Percentiles rank a stretch among this genome's conserved stretches.
Evolutionary conservation across 1,140 invertebrate genomes (phyloP).

Genomic region (Lethrus apterus): DNA sequence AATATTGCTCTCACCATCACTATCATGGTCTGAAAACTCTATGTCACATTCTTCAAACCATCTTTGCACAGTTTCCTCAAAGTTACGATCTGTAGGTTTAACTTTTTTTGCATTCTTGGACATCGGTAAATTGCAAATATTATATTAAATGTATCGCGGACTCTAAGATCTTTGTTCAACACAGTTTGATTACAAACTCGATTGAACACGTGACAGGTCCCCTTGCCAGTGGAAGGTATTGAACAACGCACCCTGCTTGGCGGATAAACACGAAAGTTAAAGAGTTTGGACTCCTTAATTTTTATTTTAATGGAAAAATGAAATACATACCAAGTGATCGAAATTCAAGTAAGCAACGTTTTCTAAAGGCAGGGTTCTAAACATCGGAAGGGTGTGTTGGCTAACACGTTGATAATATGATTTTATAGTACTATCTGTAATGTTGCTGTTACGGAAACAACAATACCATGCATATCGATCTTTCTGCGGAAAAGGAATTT

Average conservation of each 20-base stretch:
- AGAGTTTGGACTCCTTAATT: too few relatives aligned
- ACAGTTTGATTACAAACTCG: conserved; percentile 9
- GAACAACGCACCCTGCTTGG: background rate
- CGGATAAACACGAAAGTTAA: conserved; percentile 8
- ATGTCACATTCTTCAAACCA: background rate
- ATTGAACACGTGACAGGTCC: conserved; percentile 10
- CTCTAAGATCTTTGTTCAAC: conserved; percentile 11
- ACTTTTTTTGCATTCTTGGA: conserved; percentile 10
- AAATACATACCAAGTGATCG: too few relatives aligned
- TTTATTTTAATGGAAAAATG: too few relatives aligned
- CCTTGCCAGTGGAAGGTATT: conserved; percentile 9
- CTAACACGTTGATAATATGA: too few relatives aligned
- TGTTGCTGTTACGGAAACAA: too few relatives aligned
- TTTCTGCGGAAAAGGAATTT: too few relatives aligned
- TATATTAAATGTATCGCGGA: conserved; percentile 12
- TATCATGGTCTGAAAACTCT: conserved; percentile 12
- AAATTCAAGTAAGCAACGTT: too few relatives aligned
- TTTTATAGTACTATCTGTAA: too few relatives aligned
- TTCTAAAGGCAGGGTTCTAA: too few relatives aligned
- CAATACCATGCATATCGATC: too few relatives aligned
- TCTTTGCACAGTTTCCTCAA: conserved; percentile 6
- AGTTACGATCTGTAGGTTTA: conserved; percentile 13
- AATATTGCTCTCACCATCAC: conserved; percentile 12
- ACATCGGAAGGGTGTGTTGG: too few relatives aligned
- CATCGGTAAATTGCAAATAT: conserved; percentile 16